Percentiles rank a stretch among this genome's conserved stretches.
Conservation (phyloP, 2,113 vertebrate genomes). For the Burhinus oedicnemus region DNA sequence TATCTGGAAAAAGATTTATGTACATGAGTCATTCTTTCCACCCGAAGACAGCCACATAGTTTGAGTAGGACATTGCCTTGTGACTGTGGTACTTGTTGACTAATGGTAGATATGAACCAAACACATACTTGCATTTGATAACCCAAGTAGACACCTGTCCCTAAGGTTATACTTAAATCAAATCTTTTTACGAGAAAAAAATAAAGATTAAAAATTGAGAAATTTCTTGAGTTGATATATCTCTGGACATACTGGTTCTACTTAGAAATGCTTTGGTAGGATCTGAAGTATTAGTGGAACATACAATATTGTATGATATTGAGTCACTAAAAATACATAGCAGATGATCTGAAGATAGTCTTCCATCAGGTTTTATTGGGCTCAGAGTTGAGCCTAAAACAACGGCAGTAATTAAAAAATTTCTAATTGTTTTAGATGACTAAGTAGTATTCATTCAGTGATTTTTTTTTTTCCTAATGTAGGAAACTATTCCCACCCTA, state of each 20-base stretch:
- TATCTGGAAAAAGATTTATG: not conserved
- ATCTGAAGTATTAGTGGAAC: not conserved
- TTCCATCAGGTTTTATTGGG: not conserved
- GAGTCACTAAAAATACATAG: not conserved
- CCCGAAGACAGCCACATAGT: not conserved
- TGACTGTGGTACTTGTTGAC: not conserved
- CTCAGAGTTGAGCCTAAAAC: not conserved
- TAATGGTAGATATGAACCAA: not conserved
- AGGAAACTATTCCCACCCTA: not conserved
- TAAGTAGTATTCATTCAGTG: not conserved
- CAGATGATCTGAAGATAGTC: not conserved
- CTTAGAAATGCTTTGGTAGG: not conserved
- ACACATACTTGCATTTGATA: not conserved
- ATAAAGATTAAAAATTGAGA: not conserved
- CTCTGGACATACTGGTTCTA: not conserved
- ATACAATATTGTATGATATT: not conserved
- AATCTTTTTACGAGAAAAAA: not conserved
- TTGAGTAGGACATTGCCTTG: not conserved
- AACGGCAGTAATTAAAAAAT: not conserved
- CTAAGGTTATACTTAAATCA: not conserved
- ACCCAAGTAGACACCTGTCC: not conserved
- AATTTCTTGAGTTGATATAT: not conserved
- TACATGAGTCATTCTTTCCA: not conserved
- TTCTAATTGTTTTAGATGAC: not conserved
- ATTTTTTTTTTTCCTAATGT: not conserved